A percentile compares a stretch with the other conserved stretches of the same genome.
Conservation (phyloP, 2,113 vertebrate species). For the Cyanoderma ruficeps region DNA sequence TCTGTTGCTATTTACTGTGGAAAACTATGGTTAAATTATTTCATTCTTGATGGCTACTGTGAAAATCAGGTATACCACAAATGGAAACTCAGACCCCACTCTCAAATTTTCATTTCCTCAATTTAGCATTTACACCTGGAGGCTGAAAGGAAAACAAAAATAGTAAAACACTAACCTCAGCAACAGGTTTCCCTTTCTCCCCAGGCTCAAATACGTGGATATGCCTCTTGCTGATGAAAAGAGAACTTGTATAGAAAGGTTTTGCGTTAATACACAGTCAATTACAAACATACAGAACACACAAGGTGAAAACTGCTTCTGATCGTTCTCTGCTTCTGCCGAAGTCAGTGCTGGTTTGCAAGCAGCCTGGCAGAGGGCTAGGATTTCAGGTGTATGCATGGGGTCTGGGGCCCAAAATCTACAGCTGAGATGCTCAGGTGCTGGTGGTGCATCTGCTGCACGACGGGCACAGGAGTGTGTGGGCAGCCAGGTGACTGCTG, state of each 20-base stretch:
- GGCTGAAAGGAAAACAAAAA: neutral
- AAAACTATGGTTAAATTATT: neutral
- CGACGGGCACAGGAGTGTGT: fast-evolving
- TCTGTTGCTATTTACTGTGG: neutral
- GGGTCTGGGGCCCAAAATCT: neutral
- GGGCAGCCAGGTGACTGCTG: fast-evolving
- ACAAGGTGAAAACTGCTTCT: constrained; percentile 22
- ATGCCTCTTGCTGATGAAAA: neutral
- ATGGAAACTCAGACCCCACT: neutral
- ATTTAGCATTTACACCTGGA: neutral
- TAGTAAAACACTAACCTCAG: neutral
- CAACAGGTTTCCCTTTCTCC: neutral
- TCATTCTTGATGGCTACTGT: neutral
- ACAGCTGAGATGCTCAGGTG: neutral
- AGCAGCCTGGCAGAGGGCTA: neutral
- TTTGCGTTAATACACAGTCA: neutral
- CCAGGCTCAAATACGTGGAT: neutral
- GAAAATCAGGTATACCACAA: neutral
- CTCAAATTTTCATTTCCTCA: neutral
- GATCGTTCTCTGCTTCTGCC: neutral
- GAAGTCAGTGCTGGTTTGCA: neutral
- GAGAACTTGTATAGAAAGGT: neutral
- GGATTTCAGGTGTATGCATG: neutral
- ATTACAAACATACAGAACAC: neutral
- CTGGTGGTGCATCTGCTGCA: fast-evolving